Evolutionary conservation across 2,113 vertebrate genomes (phyloP), one percentile per base, ranked within the genome.

Genomic region (Eurystomus gularis): DNA sequence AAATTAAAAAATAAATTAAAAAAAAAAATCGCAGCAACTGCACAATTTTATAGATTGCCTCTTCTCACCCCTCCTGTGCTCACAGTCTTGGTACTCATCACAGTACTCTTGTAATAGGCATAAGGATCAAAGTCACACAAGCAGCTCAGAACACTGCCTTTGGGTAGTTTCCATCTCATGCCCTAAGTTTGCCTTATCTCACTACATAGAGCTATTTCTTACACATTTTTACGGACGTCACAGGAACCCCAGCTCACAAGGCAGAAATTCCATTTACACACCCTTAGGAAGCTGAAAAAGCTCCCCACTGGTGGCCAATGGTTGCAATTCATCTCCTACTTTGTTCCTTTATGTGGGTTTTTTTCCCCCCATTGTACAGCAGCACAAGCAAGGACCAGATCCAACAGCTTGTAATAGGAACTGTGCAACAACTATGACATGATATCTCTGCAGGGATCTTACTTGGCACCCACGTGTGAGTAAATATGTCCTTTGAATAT

Each of bases 391-490:
- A 86, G 18, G 58, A 66, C 23, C 37, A 35, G 15, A 75, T 62
- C 44, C 65, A 71, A 6, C 13, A 72, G 35, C 26, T 87, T 42
- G 7, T 46, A 69, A 65, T 4, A 17, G 26, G 44, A 48, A 17
- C 4, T 7, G 17, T 19, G 31, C 31, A 48, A n/a, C 17, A 46
- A 23, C 52, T 18, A 10, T 2, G 7, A 13, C 5, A 19, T 0
- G 0, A 7, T 8, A 5, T 20, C 40, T 49, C 49, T 49, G 25
- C 64, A 37, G n/a, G 39, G 54, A 58, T 61, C 24, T 61, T 44
- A 57, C 75, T 66, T 4, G 1, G 26, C n/a, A 73, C 40, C 52
- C 17, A n/a, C 0, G 0, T 4, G 29, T 1, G 3, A 61, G 28
- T 66, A 49, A 76, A 39, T 26, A 35, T 0, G 1, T 48, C 52